Percentiles rank a stretch among this genome's conserved stretches.
Evolutionary conservation across 2,113 vertebrate species (phyloP).

Genomic region (Triplophysa tibetana): DNA sequence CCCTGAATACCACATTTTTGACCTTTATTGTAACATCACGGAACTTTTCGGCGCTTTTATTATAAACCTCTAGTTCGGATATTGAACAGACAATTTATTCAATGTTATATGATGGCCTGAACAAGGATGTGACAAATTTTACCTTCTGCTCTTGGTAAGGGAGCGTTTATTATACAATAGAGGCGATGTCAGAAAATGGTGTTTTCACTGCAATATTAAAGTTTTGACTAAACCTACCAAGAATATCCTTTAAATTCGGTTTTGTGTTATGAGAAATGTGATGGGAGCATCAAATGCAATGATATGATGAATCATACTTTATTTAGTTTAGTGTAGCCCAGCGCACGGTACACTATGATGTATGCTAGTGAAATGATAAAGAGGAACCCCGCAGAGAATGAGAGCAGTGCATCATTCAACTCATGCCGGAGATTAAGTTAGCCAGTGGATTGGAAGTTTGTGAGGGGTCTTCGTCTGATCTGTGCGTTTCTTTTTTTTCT

Average conservation of each 20-base stretch:
- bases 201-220: background rate
- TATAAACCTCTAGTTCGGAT: background rate
- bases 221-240: conserved; percentile 2
- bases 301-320: conserved; percentile 24
- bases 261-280: conserved; percentile 26
- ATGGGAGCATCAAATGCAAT: background rate
- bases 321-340: conserved; percentile 6
- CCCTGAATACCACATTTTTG: too few relatives aligned
- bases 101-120: conserved; percentile 26
- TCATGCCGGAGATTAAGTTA: background rate
- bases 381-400: background rate
- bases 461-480: background rate
- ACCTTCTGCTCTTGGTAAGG: background rate
- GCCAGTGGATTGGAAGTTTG: background rate
- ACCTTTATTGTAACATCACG: too few relatives aligned
- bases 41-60: background rate
- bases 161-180: background rate
- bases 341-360: background rate
- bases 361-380: conserved; percentile 18
- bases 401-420: conserved; percentile 12
- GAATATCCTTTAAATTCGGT: background rate
- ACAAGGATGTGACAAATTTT: background rate
- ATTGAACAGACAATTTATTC: background rate
- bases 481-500: background rate
- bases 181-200: background rate